These are phyloP conservation scores for Tortrix viridana DNA, from an alignment of 2,888 invertebrate species.

Conservation along the genomic window DNA sequence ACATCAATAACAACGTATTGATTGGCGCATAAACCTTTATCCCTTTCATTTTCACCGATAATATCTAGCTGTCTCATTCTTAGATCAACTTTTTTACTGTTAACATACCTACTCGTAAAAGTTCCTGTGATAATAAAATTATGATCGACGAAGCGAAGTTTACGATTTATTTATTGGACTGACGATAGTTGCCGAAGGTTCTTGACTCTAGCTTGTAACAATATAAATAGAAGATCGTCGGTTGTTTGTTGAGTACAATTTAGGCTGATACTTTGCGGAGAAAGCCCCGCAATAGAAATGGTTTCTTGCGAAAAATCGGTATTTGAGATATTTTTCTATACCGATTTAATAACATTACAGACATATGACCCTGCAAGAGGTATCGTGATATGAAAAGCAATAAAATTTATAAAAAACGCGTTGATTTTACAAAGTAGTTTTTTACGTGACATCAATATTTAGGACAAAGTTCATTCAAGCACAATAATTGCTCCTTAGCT, in stretches of 20 bases:
- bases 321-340: slow-evolving; percentile 15
- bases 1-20: slow-evolving; percentile 48
- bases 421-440: too few relatives aligned
- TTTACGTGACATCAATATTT: too few relatives aligned
- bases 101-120: slow-evolving; percentile 37
- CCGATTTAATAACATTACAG: background rate
- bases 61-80: slow-evolving; percentile 26
- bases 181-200: slow-evolving; percentile 57
- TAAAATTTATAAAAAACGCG: too few relatives aligned
- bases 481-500: too few relatives aligned
- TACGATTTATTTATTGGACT: slow-evolving; percentile 73
- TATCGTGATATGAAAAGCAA: too few relatives aligned
- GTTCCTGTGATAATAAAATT: slow-evolving; percentile 70
- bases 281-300: slow-evolving; percentile 9
- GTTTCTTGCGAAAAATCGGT: slow-evolving; percentile 9
- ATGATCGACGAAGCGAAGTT: slow-evolving; percentile 66
- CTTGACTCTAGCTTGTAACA: slow-evolving; percentile 46
- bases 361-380: too few relatives aligned
- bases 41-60: slow-evolving; percentile 13
- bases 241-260: slow-evolving; percentile 34
- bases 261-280: slow-evolving; percentile 9
- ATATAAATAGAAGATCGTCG: slow-evolving; percentile 40
- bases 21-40: slow-evolving; percentile 43
- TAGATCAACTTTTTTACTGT: slow-evolving; percentile 37
- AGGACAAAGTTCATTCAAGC: too few relatives aligned